Percentiles rank a stretch among this genome's conserved stretches.
These are phyloP conservation scores for Periparus ater DNA, from an alignment of 2,797 vertebrate species.

Conservation along the genomic window DNA sequence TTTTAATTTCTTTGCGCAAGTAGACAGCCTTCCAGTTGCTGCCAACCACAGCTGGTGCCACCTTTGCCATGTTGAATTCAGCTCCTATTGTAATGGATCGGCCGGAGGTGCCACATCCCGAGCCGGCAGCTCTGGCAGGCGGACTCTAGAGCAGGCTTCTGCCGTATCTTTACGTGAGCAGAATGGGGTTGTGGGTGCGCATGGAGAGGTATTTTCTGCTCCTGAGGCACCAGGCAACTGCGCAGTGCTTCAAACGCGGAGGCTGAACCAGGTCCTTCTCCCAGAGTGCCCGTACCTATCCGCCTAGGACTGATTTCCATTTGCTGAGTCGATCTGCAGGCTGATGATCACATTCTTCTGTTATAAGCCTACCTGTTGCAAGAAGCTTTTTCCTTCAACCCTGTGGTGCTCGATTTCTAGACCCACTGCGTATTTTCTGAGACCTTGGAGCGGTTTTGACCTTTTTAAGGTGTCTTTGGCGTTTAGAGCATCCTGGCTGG, in stretches of 20 bases:
- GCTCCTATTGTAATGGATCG: not conserved
- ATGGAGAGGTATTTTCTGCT: constrained; percentile 8
- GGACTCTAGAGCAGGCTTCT: not conserved
- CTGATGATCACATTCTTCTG: not conserved
- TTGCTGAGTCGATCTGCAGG: not conserved
- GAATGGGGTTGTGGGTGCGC: constrained; percentile 29
- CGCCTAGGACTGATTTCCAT: not conserved
- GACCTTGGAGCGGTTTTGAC: constrained; percentile 14
- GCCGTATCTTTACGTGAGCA: constrained; percentile 29
- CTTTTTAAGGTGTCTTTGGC: constrained; percentile 20
- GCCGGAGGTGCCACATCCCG: not conserved
- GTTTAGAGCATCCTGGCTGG: constrained; percentile 44
- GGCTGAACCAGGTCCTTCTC: constrained; percentile 24
- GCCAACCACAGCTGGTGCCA: not conserved
- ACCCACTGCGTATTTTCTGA: not conserved
- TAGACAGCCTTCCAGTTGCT: not conserved
- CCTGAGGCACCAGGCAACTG: constrained; percentile 33
- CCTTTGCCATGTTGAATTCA: not conserved
- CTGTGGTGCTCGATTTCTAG: not conserved
- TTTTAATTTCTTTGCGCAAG: not conserved
- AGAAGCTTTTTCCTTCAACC: not conserved
- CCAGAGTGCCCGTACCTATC: not conserved
- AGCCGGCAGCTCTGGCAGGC: not conserved
- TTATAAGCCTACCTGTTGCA: constrained; percentile 18
- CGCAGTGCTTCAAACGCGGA: not conserved